Evolutionary conservation across 2,888 invertebrate genomes (phyloP).

Genomic region (Sesamia inferens): DNA sequence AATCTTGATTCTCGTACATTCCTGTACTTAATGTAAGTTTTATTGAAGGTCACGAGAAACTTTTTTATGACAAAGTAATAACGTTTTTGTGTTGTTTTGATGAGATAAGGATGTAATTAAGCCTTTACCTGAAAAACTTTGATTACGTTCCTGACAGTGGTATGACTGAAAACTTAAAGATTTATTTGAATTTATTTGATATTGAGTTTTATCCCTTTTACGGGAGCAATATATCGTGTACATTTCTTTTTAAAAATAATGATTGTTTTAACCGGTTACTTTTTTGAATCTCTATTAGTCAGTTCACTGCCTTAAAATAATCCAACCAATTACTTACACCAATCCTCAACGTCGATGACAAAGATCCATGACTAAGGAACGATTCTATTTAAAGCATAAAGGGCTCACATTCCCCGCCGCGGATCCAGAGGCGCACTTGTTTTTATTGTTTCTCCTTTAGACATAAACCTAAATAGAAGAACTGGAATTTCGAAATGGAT

Average conservation of each 20-base stretch:
- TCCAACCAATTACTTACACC: conserved; percentile 4
- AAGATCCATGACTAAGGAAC: conserved; percentile 55
- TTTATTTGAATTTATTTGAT: background rate
- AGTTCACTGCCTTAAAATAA: conserved; percentile 16
- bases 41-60: conserved; percentile 17
- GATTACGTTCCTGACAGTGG: background rate
- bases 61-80: conserved; percentile 27
- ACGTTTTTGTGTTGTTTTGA: conserved; percentile 39
- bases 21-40: conserved; percentile 8
- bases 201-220: background rate
- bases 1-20: conserved; percentile 24
- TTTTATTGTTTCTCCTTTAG: conserved; percentile 67
- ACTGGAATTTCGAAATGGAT: conserved; percentile 55
- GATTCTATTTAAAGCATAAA: conserved; percentile 68
- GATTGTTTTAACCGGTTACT: background rate
- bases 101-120: conserved; percentile 25
- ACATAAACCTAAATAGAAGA: conserved; percentile 65
- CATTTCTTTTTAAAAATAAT: background rate
- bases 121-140: conserved; percentile 17
- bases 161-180: background rate
- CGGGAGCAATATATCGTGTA: too few species aligned
- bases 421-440: conserved; percentile 59
- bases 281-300: background rate
- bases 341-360: conserved; percentile 47
- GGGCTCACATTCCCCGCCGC: conserved; percentile 72